Evolutionary conservation across 1,140 invertebrate species (phyloP).

Genomic region (Drosophila suzukii): DNA sequence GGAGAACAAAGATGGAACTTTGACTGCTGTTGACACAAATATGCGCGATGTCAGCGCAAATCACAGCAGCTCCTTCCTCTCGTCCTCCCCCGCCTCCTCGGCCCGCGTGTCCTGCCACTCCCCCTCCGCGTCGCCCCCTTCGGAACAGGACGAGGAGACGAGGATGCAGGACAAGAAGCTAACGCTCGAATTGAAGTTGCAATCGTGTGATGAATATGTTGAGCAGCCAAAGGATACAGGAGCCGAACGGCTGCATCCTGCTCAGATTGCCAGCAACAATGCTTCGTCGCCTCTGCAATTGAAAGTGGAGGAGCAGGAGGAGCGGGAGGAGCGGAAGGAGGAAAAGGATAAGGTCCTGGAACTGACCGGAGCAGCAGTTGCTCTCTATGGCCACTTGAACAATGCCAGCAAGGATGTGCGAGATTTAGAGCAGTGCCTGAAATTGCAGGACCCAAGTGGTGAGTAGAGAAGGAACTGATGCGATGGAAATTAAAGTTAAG

Average conservation of each 20-base stretch:
- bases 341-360: constrained; percentile 5
- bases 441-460: constrained; percentile 64
- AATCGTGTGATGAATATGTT: constrained; percentile 65
- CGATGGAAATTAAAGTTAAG: constrained; percentile 30
- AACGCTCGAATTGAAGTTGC: constrained; percentile 59
- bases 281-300: constrained; percentile 63
- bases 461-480: constrained; percentile 27
- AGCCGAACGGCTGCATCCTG: constrained; percentile 18
- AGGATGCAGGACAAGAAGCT: constrained; percentile 48
- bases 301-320: constrained; percentile 48
- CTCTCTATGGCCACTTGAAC: constrained; percentile 58
- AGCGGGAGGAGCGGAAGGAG: constrained; percentile 1
- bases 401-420: constrained; percentile 66
- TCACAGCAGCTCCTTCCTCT: constrained; percentile 41
- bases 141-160: constrained; percentile 10
- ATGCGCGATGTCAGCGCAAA: constrained; percentile 77
- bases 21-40: constrained; percentile 76
- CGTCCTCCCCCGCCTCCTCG: constrained; percentile 17
- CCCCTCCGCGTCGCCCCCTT: constrained; percentile 6
- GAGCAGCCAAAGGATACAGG: constrained; percentile 58
- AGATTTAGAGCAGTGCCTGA: constrained; percentile 65
- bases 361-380: constrained; percentile 45
- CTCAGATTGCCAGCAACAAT: constrained; percentile 57
- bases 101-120: constrained; percentile 14
- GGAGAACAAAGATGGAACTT: constrained; percentile 54